Conservation (phyloP, 2,797 vertebrate species). For the Falco cherrug region DNA sequence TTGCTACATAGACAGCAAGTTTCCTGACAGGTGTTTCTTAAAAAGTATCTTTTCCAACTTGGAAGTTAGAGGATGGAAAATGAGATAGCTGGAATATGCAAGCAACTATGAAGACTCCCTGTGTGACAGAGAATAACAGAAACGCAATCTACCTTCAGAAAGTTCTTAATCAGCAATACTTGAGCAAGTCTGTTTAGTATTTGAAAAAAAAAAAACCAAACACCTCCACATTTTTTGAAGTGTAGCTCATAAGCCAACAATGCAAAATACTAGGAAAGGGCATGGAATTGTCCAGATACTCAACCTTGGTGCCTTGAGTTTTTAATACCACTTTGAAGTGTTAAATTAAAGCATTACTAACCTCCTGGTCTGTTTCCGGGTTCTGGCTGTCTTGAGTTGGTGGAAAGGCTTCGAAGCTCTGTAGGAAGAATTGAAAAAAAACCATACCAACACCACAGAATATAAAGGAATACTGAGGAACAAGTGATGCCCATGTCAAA, state of each 20-base stretch:
- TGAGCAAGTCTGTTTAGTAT: background rate
- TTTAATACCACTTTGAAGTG: background rate
- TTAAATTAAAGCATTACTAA: constrained; percentile 49
- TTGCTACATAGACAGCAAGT: background rate
- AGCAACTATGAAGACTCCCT: background rate
- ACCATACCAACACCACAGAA: background rate
- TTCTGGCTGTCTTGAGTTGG: constrained; percentile 45
- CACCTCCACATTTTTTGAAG: background rate
- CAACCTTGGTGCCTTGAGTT: background rate
- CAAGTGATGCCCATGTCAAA: background rate
- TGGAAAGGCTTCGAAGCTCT: constrained; percentile 63
- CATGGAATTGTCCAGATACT: background rate
- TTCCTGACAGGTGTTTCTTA: background rate
- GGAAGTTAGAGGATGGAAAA: background rate
- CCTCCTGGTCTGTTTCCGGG: constrained; percentile 79
- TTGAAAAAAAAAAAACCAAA: background rate
- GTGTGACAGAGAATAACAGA: background rate
- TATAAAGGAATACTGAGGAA: background rate
- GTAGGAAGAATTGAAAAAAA: background rate
- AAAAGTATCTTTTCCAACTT: background rate
- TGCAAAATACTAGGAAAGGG: background rate
- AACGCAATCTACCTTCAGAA: background rate
- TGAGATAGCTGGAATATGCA: background rate
- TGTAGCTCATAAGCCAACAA: background rate
- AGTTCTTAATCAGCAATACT: background rate